Evolutionary conservation across 2,113 vertebrate genomes (phyloP).

Genomic region (Zosterops hypoxanthus): DNA sequence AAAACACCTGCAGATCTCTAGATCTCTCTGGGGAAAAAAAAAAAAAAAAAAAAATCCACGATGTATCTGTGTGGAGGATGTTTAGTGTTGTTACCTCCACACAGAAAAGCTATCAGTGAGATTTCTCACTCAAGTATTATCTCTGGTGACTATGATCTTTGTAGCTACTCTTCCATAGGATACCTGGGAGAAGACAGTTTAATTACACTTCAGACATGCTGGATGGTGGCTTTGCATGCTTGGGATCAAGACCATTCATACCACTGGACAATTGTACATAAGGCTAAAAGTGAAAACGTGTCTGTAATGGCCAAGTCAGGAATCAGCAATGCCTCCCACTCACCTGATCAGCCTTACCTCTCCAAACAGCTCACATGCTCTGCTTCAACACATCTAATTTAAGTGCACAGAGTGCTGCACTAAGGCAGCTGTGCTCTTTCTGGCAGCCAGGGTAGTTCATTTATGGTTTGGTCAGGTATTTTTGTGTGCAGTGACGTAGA

Average conservation of each 20-base stretch:
- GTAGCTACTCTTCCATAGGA: not conserved
- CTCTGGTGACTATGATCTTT: not conserved
- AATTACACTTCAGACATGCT: not conserved
- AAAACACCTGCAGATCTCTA: not conserved
- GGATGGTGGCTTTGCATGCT: not conserved
- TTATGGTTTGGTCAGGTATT: not conserved
- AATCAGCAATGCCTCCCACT: not conserved
- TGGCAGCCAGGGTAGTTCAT: not conserved
- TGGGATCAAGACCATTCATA: not conserved
- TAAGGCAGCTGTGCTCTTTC: not conserved
- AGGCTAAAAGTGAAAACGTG: not conserved
- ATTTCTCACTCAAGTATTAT: not conserved
- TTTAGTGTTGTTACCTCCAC: not conserved
- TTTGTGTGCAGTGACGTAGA: not conserved
- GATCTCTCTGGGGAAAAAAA: not conserved
- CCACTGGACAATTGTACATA: not conserved
- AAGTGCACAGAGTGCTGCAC: not conserved
- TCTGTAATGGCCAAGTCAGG: not conserved
- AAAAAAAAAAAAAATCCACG: not conserved
- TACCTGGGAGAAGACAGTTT: not conserved
- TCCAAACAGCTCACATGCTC: not conserved
- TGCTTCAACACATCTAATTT: not conserved
- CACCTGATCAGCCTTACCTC: not conserved
- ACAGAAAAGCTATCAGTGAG: not conserved
- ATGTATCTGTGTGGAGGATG: not conserved